A percentile compares a stretch with the other conserved stretches of the same genome.
These are phyloP conservation scores for Calameuta filiformis DNA, from an alignment of 2,888 invertebrate genomes.

Conservation along the genomic window DNA sequence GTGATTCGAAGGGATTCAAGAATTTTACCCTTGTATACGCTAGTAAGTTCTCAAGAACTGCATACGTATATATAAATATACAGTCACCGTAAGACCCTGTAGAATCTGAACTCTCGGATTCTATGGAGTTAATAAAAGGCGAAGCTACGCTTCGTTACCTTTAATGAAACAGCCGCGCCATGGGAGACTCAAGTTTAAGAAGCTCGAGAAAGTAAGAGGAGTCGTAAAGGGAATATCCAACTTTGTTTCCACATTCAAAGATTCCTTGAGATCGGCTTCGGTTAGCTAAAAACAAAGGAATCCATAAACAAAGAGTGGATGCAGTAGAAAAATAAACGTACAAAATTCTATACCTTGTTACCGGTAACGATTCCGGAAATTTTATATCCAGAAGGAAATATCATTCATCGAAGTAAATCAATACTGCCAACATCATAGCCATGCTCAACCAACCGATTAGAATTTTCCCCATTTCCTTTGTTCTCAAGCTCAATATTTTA, in stretches of 20 bases:
- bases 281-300: background rate
- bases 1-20: background rate
- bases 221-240: conserved; percentile 27
- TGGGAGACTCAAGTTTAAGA: background rate
- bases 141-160: conserved; percentile 38
- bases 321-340: background rate
- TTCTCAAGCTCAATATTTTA: no score
- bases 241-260: conserved; percentile 36
- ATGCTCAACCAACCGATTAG: background rate
- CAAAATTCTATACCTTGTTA: background rate
- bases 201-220: background rate
- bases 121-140: conserved; percentile 26
- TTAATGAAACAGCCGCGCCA: conserved; percentile 31
- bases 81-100: background rate
- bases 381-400: background rate
- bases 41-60: background rate
- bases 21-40: background rate
- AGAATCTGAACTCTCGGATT: background rate
- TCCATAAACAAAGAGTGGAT: background rate
- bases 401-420: background rate
- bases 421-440: background rate
- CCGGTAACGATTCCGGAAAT: background rate
- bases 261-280: conserved; percentile 2
- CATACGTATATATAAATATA: background rate
- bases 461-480: background rate